Base-by-base conservation (phyloP, 2,888 invertebrate species). In the Dexiosoma caninum region DNA sequence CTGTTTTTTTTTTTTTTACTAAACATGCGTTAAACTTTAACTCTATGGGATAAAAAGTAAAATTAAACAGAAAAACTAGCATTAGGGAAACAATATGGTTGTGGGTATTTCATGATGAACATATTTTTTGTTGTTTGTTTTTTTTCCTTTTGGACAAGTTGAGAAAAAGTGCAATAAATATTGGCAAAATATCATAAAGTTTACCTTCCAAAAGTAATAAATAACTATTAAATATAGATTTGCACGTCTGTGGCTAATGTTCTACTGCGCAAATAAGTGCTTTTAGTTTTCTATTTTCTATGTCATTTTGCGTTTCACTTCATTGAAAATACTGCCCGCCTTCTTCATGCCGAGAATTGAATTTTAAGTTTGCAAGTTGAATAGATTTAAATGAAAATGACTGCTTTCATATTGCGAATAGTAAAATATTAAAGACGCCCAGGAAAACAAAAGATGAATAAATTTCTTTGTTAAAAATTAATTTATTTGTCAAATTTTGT, bases 221-320 rank as follows among this genome's bases (percentile, higher is more conserved):
- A 79, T 79, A 79, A 79, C 74, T 75, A 66, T 79, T 69, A 75
- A 79, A 75, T 64, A 70, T 70, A 70, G 74, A 79, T 79, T 79
- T 75, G 64, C 53, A 79, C 79, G 75, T 75, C 75, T 75, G 70
- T 79, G 59, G 75, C 75, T 70, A 78, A 74, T 79, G 74, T 74
- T 79, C 69, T 62, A 62, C 60, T 57, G 55, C 9, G 37, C 6
- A 62, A 59, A 49, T 2, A 0, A 16, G 2, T 16, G 5, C 42
- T 2, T 6, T 16, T 16, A n/a, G 14, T 5, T 42, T 16, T n/a
- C n/a, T n/a, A n/a, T n/a, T n/a, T n/a, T n/a, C n/a, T n/a, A n/a
- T n/a, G n/a, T n/a, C n/a, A n/a, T n/a, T n/a, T n/a, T n/a, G n/a
- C n/a, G n/a, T n/a, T n/a, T n/a, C n/a, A n/a, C n/a, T n/a, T n/a